Percentiles rank a stretch among this genome's conserved stretches.
Conservation (phyloP, 2,113 vertebrate genomes). For the Mustelus asterias region DNA sequence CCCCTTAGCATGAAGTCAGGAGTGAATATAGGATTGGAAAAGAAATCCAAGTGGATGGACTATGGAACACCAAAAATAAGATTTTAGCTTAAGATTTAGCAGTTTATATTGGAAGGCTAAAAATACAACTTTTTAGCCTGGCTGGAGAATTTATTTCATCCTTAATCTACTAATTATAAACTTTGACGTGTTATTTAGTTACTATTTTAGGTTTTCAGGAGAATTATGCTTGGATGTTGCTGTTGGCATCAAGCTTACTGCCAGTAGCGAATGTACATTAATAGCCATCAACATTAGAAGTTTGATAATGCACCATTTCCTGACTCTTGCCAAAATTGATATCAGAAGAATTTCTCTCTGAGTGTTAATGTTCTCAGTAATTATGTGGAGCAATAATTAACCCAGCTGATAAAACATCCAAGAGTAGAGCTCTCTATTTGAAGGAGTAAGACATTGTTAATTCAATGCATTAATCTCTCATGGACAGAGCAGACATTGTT, state of each 20-base stretch:
- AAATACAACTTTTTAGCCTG: background rate
- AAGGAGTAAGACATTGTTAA: background rate
- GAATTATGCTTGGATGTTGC: background rate
- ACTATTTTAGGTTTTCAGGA: background rate
- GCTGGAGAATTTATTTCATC: background rate
- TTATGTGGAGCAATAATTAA: background rate
- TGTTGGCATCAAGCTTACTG: background rate
- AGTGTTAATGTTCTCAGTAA: background rate
- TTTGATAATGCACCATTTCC: background rate
- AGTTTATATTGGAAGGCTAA: background rate
- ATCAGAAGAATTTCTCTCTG: background rate
- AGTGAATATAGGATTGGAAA: background rate
- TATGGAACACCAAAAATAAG: background rate
- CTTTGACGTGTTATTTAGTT: background rate
- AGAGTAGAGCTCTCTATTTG: background rate
- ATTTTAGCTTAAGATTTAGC: background rate
- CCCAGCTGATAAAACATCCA: background rate
- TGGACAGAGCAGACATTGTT: background rate
- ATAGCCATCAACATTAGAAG: background rate
- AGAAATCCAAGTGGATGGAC: background rate
- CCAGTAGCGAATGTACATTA: background rate
- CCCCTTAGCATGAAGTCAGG: background rate
- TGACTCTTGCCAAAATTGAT: background rate
- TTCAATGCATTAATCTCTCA: background rate
- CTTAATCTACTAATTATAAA: background rate